Percentiles rank a stretch among this genome's conserved stretches.
These are phyloP conservation scores for Periophthalmus magnuspinnatus DNA, from an alignment of 2,797 vertebrate genomes.

Conservation along the genomic window DNA sequence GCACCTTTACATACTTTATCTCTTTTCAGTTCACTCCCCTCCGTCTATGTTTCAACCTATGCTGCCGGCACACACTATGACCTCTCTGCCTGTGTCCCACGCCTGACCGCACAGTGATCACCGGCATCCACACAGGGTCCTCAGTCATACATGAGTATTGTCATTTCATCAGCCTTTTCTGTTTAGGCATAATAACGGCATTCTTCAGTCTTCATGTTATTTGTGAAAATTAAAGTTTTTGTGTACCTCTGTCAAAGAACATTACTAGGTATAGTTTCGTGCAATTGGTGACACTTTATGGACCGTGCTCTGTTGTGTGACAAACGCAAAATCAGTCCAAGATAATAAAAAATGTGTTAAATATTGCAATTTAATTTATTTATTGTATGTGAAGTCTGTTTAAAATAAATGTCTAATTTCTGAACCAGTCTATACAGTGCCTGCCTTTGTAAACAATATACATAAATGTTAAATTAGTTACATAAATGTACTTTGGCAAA, in stretches of 20 bases:
- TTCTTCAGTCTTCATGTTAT: constrained; percentile 43
- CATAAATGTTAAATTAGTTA: constrained; percentile 11
- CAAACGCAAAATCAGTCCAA: constrained; percentile 48
- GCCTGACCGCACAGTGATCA: constrained; percentile 72
- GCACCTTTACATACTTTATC: constrained; percentile 14
- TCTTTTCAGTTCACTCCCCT: constrained; percentile 85
- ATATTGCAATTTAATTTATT: constrained; percentile 93
- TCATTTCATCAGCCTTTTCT: constrained; percentile 24
- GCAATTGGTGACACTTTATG: constrained; percentile 59
- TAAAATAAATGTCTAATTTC: constrained; percentile 82
- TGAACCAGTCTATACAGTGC: not conserved
- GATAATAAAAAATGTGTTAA: constrained; percentile 64
- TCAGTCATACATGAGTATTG: constrained; percentile 32
- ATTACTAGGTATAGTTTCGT: constrained; percentile 56
- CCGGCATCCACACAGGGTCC: constrained; percentile 33
- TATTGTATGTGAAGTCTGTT: constrained; percentile 90
- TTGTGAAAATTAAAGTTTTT: constrained; percentile 43
- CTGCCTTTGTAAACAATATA: constrained; percentile 20
- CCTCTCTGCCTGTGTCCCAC: constrained; percentile 90
- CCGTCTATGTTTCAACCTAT: constrained; percentile 89
- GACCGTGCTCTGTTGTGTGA: constrained; percentile 49
- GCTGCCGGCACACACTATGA: constrained; percentile 88
- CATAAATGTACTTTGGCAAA: constrained; percentile 12
- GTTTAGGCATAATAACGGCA: constrained; percentile 19
- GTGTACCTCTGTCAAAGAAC: constrained; percentile 51